A percentile compares a stretch with the other conserved stretches of the same genome.
These are phyloP conservation scores for Chironomus striatipennis DNA, from an alignment of 1,140 invertebrate genomes.

Conservation along the genomic window DNA sequence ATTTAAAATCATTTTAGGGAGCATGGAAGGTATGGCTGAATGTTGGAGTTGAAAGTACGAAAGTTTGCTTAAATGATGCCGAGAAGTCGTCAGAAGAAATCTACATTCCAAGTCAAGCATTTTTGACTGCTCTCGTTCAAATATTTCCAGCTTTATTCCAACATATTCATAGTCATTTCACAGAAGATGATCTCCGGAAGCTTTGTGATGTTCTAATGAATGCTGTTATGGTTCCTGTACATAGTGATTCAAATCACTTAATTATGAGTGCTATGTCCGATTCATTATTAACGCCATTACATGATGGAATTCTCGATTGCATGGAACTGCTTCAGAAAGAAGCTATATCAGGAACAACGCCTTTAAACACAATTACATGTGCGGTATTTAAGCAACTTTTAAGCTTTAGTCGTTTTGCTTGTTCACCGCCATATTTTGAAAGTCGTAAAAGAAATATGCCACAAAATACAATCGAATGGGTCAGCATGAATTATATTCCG, in stretches of 20 bases:
- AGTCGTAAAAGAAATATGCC: constrained; percentile 44
- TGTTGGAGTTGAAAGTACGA: constrained; percentile 70
- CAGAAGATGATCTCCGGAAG: constrained; percentile 64
- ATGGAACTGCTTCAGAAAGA: constrained; percentile 75
- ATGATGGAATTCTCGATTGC: constrained; percentile 71
- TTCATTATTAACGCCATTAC: constrained; percentile 66
- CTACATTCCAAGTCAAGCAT: constrained; percentile 84
- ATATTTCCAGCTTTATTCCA: constrained; percentile 90
- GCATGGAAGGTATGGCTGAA: constrained; percentile 81
- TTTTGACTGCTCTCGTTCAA: constrained; percentile 85
- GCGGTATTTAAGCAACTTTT: constrained; percentile 73
- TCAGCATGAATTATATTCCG: constrained; percentile 80
- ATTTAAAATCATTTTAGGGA: constrained; percentile 30
- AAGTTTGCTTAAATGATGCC: constrained; percentile 48
- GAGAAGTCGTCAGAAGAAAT: constrained; percentile 44
- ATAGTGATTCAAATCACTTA: constrained; percentile 72
- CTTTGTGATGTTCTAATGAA: constrained; percentile 70
- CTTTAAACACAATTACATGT: constrained; percentile 61
- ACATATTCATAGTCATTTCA: constrained; percentile 73
- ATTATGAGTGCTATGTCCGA: constrained; percentile 66
- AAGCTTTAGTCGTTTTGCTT: constrained; percentile 63
- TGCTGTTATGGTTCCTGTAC: constrained; percentile 70
- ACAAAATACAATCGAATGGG: constrained; percentile 54
- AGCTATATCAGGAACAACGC: constrained; percentile 54
- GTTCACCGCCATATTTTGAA: constrained; percentile 57